Evolutionary conservation across 1,140 invertebrate species (phyloP).

Genomic region (Belonocnema kinseyi): DNA sequence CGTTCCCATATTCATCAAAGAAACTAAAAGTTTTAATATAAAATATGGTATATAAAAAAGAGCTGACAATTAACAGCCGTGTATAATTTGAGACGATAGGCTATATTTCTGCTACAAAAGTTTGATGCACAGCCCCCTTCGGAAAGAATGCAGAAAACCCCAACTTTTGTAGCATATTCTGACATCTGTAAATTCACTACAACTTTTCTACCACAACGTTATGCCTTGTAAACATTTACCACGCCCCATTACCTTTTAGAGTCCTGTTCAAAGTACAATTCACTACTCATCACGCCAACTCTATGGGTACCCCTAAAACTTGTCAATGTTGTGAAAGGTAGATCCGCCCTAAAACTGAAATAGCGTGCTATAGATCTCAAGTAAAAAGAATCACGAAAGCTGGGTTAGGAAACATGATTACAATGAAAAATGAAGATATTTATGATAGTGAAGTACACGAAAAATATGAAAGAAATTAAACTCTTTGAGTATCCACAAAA

Average conservation of each 20-base stretch:
- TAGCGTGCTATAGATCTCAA: background rate
- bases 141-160: no score
- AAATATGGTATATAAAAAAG: background rate
- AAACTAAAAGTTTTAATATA: background rate
- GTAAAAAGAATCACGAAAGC: no score
- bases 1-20: no score
- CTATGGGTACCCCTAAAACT: conserved; percentile 14
- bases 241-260: conserved; percentile 11
- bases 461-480: no score
- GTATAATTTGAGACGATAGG: background rate
- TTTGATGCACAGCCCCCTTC: background rate
- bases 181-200: background rate
- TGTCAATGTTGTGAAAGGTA: conserved; percentile 15
- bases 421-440: no score
- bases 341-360: background rate
- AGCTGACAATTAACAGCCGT: background rate
- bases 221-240: background rate
- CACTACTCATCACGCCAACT: background rate
- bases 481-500: no score
- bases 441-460: no score
- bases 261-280: conserved; percentile 19
- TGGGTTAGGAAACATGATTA: no score
- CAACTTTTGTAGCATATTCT: no score
- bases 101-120: background rate
- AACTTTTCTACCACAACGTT: background rate